Evolutionary conservation across 2,113 vertebrate species (phyloP).

Genomic region (Semicossyphus pulcher): DNA sequence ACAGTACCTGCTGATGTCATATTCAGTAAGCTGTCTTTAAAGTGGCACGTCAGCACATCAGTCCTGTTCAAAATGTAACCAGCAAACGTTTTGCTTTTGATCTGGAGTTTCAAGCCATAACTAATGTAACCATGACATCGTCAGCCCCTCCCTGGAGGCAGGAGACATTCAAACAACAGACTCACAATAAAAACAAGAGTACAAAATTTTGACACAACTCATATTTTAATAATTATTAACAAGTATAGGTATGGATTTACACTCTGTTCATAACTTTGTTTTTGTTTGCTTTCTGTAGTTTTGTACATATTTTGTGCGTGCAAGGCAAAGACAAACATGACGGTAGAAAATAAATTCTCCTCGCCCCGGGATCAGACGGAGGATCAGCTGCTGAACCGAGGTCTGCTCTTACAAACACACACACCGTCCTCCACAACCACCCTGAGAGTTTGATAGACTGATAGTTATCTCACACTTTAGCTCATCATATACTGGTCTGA

Average conservation of each 20-base stretch:
- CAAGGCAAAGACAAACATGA: constrained; percentile 83
- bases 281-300: constrained; percentile 63
- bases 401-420: constrained; percentile 39
- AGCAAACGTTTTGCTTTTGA: too few relatives aligned
- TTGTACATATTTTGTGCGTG: constrained; percentile 84
- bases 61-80: too few relatives aligned
- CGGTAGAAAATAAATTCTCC: constrained; percentile 79
- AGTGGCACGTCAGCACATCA: too few relatives aligned
- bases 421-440: constrained; percentile 31
- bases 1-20: too few relatives aligned
- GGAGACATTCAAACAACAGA: not conserved
- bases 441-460: constrained; percentile 58
- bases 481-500: not conserved
- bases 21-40: too few relatives aligned
- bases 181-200: constrained; percentile 11
- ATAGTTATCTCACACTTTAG: constrained; percentile 10
- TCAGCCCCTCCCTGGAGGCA: not conserved
- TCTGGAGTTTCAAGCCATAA: too few relatives aligned
- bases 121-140: too few relatives aligned
- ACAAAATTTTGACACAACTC: constrained; percentile 71
- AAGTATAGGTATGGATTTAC: constrained; percentile 82
- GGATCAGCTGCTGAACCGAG: constrained; percentile 57
- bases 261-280: constrained; percentile 73
- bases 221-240: constrained; percentile 81
- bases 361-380: constrained; percentile 52